Base-by-base conservation (phyloP, 2,797 vertebrate species). In the Australoheros facetus region DNA sequence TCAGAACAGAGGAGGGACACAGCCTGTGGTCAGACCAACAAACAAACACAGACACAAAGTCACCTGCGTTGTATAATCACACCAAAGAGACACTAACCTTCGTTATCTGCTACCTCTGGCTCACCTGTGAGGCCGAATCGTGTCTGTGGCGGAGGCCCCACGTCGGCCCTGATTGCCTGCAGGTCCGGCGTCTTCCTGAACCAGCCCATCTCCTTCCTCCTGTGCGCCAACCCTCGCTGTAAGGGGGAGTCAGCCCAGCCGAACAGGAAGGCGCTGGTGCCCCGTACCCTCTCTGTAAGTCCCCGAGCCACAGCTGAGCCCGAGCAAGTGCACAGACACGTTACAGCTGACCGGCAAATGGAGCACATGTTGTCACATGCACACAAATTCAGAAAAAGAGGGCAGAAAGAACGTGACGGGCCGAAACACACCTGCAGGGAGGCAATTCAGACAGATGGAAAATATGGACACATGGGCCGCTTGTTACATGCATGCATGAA, bases 121-220 rank as follows among this genome's bases (percentile, higher is more conserved):
- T 82, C 83, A 97, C 95, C 96, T 94, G 96, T 97, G 70, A 96
- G 85, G 66, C 95, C 94, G 0, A 93, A 96, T 73, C 54, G 93
- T 56, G 12, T 66, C 56, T 83, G 87, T 5, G 94, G 94, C 23
- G 58, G 82, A 1, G 87, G 78, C 55, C 96, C 96, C 13, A 94
- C 10, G 58, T 96, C 96, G 17, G 94, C 82, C 66, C 73, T 77
- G 76, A 96, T 60, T 1, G 1, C 4, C 23, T 81, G 81, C 80
- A 93, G 42, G 77, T 95, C 85, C 1, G 71, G 55, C 2, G 30
- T 89, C 79, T 87, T 95, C 71, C 77, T 92, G 89, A 97, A 97
- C 94, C 95, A 97, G 70, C 94, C 94, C 82, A 96, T 86, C 78
- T 96, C 94, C 83, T 95, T 96, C 81, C 95, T 95, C 88, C 95